Percentiles rank a stretch among this genome's conserved stretches.
Conservation (phyloP, 2,113 vertebrate species). For the Trachemys scripta region DNA sequence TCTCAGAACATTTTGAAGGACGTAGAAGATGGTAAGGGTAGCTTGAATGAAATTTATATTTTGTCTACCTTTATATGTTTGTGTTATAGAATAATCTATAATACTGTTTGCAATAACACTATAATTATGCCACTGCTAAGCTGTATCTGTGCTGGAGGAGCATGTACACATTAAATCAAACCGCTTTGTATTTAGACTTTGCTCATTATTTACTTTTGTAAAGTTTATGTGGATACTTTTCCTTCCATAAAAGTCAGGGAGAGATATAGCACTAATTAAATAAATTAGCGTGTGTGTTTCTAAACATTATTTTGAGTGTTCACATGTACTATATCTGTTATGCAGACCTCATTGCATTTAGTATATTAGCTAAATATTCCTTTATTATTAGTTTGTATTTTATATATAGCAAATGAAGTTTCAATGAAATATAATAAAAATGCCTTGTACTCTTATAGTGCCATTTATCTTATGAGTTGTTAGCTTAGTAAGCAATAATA, state of each 20-base stretch:
- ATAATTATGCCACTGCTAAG: background rate
- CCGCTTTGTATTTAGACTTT: background rate
- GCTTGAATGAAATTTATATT: background rate
- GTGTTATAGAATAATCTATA: background rate
- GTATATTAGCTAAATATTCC: background rate
- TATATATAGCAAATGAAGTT: background rate
- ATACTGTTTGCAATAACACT: background rate
- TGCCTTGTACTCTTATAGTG: background rate
- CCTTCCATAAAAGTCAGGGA: background rate
- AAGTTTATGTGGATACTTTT: background rate
- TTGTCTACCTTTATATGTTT: background rate
- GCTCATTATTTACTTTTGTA: background rate
- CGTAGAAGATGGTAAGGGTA: conserved; percentile 79
- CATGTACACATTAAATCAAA: background rate
- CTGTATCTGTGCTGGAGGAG: background rate
- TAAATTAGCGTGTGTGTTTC: background rate
- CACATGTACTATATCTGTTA: background rate
- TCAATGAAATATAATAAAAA: background rate
- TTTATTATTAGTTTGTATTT: background rate
- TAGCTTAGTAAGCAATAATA: background rate
- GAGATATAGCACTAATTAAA: background rate
- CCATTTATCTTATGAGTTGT: background rate
- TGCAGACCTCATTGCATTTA: background rate
- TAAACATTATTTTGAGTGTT: background rate
- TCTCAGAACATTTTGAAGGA: conserved; percentile 77